Evolutionary conservation across 1,140 invertebrate species (phyloP), one percentile per base, ranked within the genome.

Genomic region (Papilio aristodemus): DNA sequence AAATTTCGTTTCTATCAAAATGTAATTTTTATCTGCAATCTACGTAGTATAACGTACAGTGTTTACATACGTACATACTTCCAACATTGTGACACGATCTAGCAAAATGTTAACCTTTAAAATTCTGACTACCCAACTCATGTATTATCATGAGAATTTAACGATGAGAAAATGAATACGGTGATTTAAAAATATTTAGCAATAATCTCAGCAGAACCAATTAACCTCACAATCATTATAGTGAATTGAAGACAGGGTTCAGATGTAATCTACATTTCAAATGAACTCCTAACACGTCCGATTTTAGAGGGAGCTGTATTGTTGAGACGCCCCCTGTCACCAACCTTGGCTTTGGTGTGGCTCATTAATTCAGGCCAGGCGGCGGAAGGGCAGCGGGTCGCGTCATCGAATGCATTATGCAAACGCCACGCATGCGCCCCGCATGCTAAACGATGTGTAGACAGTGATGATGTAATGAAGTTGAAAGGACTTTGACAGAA

Each of bases 321-420:
- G 25, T 67, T 59, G 41, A 43, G 43, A 43, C 59, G 25, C 39
- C 36, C 36, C 43, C 36, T 62, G 25, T 64, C 25, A 37, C 46
- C 50, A 58, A 66, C 57, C 59, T 62, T 62, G 58, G 57, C 70
- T 60, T 63, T 69, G 70, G 68, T 43, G 71, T 73, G 66, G 77
- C 80, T 84, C 78, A 87, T 87, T 86, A 85, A 86, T 87, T 81
- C 83, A 50, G 67, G 38, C 66, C 79, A 84, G 81, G 80, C 85
- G 81, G 77, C 86, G 85, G 87, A 89, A 89, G 85, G 85, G 84
- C 84, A 86, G 72, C 80, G 74, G 85, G 83, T 86, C 87, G 81
- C 76, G 71, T 72, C 81, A 80, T 78, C 78, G 75, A 69, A 77
- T 86, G 84, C 84, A 89, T 86, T 81, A 85, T 86, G 83, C 85